Evolutionary conservation across 2,113 vertebrate species (phyloP).

Genomic region (Chloropsis hardwickii): DNA sequence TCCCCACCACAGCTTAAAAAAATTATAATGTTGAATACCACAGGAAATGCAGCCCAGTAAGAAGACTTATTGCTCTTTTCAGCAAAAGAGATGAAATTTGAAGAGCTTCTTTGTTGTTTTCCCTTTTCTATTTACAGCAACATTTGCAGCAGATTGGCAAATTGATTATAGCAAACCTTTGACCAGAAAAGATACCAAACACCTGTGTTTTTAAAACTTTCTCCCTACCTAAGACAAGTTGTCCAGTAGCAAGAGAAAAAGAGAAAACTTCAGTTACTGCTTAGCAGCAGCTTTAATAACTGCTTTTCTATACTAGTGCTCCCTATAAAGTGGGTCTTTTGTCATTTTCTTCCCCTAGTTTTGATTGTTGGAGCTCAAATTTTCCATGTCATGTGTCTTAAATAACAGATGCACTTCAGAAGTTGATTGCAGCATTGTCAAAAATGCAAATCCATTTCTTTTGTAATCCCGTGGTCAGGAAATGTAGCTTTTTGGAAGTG

Average conservation of each 20-base stretch:
- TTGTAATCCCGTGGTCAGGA: background rate
- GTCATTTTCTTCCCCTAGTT: background rate
- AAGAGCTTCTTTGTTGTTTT: background rate
- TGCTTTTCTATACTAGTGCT: background rate
- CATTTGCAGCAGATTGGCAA: background rate
- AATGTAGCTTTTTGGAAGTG: background rate
- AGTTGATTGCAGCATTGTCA: background rate
- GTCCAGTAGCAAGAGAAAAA: background rate
- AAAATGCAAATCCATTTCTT: background rate
- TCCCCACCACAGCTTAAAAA: slow-evolving; percentile 40
- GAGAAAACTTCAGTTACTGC: background rate
- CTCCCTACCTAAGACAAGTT: background rate
- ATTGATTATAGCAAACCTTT: background rate
- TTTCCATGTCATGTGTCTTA: background rate
- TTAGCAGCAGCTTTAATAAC: background rate
- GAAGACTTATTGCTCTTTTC: background rate
- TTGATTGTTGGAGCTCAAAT: background rate
- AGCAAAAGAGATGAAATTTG: background rate
- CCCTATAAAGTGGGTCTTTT: background rate
- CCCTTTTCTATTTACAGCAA: background rate
- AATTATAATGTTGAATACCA: slow-evolving; percentile 17
- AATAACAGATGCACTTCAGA: background rate
- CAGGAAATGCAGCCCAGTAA: slow-evolving; percentile 8
- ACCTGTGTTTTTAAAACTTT: background rate
- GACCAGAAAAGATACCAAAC: background rate